Conservation (phyloP, 30 jellyfish, hydroid and myxozoan genomes). For the Morbakka virulenta region DNA sequence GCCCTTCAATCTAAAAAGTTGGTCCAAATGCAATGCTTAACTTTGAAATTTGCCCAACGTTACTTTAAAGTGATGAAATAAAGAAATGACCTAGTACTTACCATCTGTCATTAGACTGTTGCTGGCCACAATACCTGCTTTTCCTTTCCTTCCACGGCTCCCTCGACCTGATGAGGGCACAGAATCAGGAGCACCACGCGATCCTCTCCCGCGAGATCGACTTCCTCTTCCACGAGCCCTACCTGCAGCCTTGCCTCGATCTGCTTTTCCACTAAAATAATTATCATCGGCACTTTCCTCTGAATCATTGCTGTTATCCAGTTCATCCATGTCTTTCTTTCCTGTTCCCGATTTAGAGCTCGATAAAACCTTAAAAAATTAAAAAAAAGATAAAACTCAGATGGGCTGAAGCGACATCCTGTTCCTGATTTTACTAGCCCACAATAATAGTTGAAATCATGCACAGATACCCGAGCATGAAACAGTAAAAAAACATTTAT, state of each 20-base stretch:
- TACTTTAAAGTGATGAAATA: too few species aligned
- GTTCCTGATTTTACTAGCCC: too few species aligned
- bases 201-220: slow-evolving; percentile 4
- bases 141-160: slow-evolving; percentile 25
- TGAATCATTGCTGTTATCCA: slow-evolving; percentile 24
- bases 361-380: slow-evolving; percentile 33
- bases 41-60: too few species aligned
- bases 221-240: slow-evolving; percentile 28
- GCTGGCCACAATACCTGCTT: slow-evolving; percentile 32
- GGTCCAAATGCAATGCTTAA: too few species aligned
- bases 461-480: too few species aligned
- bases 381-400: too few species aligned
- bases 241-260: slow-evolving; percentile 31
- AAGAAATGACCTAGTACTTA: too few species aligned
- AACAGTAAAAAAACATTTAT: too few species aligned
- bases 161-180: neutral
- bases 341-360: slow-evolving; percentile 20
- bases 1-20: too few species aligned
- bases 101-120: slow-evolving; percentile 46
- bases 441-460: too few species aligned
- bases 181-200: slow-evolving; percentile 1
- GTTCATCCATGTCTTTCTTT: neutral
- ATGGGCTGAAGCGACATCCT: too few species aligned
- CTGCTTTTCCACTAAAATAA: neutral
- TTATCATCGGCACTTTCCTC: slow-evolving; percentile 7